phyloP scores from a whole-genome alignment of 2,113 vertebrate genomes.

The Amphiprion ocellaris region DNA sequence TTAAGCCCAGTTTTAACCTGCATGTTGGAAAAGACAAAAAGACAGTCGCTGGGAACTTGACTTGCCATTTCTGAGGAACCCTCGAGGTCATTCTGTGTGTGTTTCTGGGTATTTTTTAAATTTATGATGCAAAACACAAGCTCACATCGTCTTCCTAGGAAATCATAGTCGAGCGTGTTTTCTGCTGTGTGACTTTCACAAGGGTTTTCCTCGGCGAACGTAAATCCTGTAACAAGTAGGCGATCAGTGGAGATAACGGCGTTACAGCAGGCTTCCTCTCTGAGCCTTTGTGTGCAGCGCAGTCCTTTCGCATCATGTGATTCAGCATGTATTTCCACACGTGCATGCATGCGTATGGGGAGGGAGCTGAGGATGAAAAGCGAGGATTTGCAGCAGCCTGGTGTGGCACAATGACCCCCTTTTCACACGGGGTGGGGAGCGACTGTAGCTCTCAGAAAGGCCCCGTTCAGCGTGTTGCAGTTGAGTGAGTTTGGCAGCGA shows the following conservation, averaged over 20 bases:
- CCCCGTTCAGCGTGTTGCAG: constrained; percentile 41
- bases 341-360: neutral
- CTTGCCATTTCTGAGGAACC: constrained; percentile 20
- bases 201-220: constrained; percentile 23
- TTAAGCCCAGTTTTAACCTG: no score
- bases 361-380: constrained; percentile 11
- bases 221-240: constrained; percentile 43
- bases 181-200: constrained; percentile 4
- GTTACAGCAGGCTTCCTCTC: neutral
- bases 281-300: neutral
- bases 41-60: neutral
- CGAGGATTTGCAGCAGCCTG: constrained; percentile 52
- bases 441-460: constrained; percentile 53
- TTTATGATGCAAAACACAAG: neutral
- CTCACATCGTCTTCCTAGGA: neutral
- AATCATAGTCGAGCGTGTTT: constrained; percentile 4
- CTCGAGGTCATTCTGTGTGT: neutral
- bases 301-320: constrained; percentile 14
- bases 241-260: constrained; percentile 18
- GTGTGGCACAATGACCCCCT: constrained; percentile 71
- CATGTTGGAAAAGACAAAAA: constrained; percentile 1
- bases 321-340: constrained; percentile 19
- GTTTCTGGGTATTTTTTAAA: constrained; percentile 19
- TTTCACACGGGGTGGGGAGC: constrained; percentile 52
- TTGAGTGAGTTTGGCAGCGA: constrained; percentile 60